Conservation (phyloP, 2,888 invertebrate species). For the Heliconius cydno region DNA sequence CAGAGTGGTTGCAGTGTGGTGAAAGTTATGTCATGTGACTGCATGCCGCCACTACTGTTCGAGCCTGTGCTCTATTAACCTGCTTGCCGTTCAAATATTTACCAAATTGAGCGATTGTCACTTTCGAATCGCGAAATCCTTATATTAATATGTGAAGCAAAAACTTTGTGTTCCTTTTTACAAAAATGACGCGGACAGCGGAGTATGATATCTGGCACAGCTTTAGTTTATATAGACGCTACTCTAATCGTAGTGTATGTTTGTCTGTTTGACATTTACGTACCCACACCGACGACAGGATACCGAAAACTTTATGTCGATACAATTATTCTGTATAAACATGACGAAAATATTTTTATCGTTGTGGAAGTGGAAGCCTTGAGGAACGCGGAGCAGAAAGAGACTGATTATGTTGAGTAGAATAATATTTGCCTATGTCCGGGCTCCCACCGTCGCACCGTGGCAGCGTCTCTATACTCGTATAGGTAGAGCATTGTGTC, state of each 20-base stretch:
- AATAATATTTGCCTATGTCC: constrained; percentile 46
- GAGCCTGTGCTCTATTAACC: constrained; percentile 10
- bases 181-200: too few species aligned
- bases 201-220: background rate
- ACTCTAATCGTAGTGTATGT: background rate
- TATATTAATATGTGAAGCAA: background rate
- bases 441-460: background rate
- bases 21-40: constrained; percentile 20
- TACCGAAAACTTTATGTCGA: background rate
- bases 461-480: background rate
- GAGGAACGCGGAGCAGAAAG: background rate
- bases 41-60: background rate
- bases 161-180: too few species aligned
- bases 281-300: too few species aligned
- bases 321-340: background rate
- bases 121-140: constrained; percentile 15
- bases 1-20: background rate
- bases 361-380: constrained; percentile 1
- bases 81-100: constrained; percentile 19
- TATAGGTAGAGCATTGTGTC: constrained; percentile 11
- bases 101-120: background rate
- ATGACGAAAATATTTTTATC: background rate
- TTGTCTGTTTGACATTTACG: constrained; percentile 14
- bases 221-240: background rate
- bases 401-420: constrained; percentile 23